Conservation (phyloP, 2,888 invertebrate genomes). For the Adineta ricciae region DNA sequence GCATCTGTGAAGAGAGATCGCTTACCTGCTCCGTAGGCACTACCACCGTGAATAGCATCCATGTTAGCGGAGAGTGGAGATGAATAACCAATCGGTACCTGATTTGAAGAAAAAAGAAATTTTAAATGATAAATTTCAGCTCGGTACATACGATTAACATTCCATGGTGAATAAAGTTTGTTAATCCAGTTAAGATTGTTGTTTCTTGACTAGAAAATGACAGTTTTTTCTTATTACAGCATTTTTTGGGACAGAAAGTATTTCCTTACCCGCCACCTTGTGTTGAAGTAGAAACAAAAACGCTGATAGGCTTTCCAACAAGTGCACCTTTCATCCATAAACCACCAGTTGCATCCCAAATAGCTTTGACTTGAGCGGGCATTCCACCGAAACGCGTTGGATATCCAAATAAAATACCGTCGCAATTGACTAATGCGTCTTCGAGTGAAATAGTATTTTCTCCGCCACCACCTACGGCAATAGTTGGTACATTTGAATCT, state of each 20-base stretch:
- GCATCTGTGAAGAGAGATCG: background rate
- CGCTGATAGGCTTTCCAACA: background rate
- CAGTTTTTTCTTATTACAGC: background rate
- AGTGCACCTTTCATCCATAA: constrained; percentile 9
- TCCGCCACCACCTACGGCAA: background rate
- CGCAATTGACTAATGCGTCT: constrained; percentile 8
- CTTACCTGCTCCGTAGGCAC: background rate
- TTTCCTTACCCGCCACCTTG: background rate
- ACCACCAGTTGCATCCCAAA: background rate
- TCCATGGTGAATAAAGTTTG: constrained; percentile 15
- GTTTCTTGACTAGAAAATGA: background rate
- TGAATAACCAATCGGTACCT: background rate
- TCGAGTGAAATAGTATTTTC: background rate
- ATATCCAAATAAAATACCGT: background rate
- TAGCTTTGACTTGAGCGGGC: background rate
- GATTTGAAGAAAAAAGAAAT: background rate
- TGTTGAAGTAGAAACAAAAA: background rate
- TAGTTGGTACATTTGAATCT: background rate
- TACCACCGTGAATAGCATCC: background rate
- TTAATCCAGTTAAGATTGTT: background rate
- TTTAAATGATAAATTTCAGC: background rate
- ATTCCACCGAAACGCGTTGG: constrained; percentile 19
- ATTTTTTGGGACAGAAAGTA: background rate
- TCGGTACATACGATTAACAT: background rate
- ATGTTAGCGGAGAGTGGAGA: background rate